Percentiles rank a stretch among this genome's conserved stretches.
These are phyloP conservation scores for Dynastes maya DNA, from an alignment of 2,888 invertebrate genomes.

Conservation along the genomic window DNA sequence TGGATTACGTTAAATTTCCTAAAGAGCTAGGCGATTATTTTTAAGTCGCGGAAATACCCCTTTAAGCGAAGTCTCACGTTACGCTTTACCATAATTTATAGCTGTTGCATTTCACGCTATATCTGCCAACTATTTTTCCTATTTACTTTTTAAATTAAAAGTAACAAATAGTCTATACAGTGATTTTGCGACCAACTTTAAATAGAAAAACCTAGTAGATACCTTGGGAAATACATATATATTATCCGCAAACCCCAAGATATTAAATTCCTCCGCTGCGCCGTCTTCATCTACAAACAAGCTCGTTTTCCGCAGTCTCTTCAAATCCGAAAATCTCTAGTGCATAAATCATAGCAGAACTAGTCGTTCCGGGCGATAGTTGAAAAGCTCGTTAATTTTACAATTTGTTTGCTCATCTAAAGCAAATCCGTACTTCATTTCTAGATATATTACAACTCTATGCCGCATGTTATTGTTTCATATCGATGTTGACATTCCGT, in stretches of 20 bases:
- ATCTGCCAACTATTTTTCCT: background rate
- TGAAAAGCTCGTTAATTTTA: constrained; percentile 28
- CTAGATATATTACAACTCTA: background rate
- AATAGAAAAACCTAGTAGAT: background rate
- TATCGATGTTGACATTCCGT: background rate
- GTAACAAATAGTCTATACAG: background rate
- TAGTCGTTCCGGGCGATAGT: background rate
- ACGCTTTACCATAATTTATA: background rate
- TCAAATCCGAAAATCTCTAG: constrained; percentile 3
- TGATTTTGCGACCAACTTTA: background rate
- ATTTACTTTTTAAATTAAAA: background rate
- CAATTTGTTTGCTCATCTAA: constrained; percentile 8
- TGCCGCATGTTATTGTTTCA: background rate
- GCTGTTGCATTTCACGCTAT: background rate
- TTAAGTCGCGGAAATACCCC: constrained; percentile 7
- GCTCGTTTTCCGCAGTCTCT: constrained; percentile 7
- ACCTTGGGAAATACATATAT: background rate
- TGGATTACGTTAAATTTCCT: background rate
- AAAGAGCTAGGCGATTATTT: background rate
- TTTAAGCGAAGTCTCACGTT: background rate
- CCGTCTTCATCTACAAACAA: constrained; percentile 14
- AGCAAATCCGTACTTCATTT: background rate
- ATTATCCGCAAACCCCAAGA: constrained; percentile 1
- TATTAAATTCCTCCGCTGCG: constrained; percentile 17
- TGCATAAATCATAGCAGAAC: constrained; percentile 12